Conservation (phyloP, 92 coral and sea anemone genomes). For the Parazoanthus swiftii region DNA sequence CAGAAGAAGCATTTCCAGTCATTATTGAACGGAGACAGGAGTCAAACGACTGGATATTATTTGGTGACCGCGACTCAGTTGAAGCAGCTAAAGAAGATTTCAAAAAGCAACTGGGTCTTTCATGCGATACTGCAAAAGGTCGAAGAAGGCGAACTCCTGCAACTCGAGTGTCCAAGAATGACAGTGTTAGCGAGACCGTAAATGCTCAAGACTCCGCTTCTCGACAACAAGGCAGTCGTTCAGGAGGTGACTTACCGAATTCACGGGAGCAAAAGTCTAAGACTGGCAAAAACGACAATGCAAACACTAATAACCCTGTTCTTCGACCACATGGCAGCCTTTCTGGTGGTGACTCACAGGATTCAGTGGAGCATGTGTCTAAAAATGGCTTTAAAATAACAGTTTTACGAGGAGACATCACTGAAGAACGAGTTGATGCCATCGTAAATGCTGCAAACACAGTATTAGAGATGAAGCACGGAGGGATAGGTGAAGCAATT, state of each 20-base stretch:
- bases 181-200: not conserved
- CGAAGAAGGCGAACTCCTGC: constrained; percentile 6
- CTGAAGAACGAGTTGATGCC: constrained; percentile 68
- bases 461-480: constrained; percentile 21
- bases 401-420: constrained; percentile 65
- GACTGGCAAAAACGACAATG: not conserved
- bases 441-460: constrained; percentile 79
- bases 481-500: constrained; percentile 57
- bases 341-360: not conserved
- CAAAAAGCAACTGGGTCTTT: not conserved
- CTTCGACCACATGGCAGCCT: not conserved
- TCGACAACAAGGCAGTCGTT: not conserved
- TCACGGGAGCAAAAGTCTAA: constrained; percentile 1
- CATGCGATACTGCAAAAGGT: not conserved
- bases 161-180: not conserved
- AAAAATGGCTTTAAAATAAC: constrained; percentile 32
- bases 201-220: not conserved
- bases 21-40: constrained; percentile 36
- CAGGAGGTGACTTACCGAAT: not conserved
- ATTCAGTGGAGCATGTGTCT: too few relatives aligned
- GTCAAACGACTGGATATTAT: constrained; percentile 32
- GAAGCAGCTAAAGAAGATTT: constrained; percentile 15
- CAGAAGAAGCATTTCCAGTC: constrained; percentile 26
- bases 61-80: constrained; percentile 49
- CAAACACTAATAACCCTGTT: not conserved